Conservation (phyloP, 2,797 vertebrate genomes). For the Phataginus tricuspis region DNA sequence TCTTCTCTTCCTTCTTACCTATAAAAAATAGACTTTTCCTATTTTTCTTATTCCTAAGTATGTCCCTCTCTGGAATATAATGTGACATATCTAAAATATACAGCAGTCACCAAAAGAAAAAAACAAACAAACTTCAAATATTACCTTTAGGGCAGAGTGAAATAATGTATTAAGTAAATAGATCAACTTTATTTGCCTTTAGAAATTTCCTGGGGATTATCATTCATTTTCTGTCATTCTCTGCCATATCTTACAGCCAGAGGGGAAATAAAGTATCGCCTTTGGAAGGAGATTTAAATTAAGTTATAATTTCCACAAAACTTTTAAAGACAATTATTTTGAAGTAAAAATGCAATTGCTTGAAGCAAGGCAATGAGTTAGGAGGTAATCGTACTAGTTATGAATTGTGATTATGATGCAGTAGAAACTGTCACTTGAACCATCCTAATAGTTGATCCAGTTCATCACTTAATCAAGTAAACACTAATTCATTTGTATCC, state of each 20-base stretch:
- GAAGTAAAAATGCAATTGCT: neutral
- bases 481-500: neutral
- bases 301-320: neutral
- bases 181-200: conserved; percentile 11
- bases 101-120: neutral
- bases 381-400: neutral
- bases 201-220: neutral
- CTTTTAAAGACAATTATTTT: conserved; percentile 16
- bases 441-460: neutral
- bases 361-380: neutral
- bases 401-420: neutral
- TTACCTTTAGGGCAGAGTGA: conserved; percentile 1
- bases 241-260: neutral
- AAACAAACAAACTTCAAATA: neutral
- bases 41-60: neutral
- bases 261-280: neutral
- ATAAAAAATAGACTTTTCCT: neutral
- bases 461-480: conserved; percentile 18
- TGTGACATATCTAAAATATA: neutral
- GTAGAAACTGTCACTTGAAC: neutral
- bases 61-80: neutral
- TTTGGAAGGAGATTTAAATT: neutral
- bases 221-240: neutral
- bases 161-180: conserved; percentile 20
- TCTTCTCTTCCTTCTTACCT: neutral